Evolutionary conservation across 2,888 invertebrate species (phyloP).

Genomic region (Macaria notata): DNA sequence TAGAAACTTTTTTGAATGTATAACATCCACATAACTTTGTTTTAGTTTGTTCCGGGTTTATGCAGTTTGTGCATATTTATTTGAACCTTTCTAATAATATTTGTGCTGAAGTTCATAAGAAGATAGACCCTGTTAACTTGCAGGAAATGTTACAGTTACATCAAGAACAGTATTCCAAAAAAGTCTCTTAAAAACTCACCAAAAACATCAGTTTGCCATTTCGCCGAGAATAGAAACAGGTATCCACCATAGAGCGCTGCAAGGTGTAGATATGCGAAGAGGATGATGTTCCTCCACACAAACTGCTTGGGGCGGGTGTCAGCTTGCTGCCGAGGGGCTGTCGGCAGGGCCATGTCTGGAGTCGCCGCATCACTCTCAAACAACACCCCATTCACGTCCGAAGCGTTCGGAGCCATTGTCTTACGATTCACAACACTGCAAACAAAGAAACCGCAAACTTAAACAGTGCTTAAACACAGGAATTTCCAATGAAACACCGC

Average conservation of each 20-base stretch:
- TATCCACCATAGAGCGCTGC: slow-evolving; percentile 90
- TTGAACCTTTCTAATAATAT: too few species aligned
- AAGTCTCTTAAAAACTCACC: slow-evolving; percentile 78
- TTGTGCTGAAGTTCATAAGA: too few species aligned
- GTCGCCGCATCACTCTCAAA: slow-evolving; percentile 75
- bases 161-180: too few species aligned
- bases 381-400: slow-evolving; percentile 70
- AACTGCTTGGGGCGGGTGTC: slow-evolving; percentile 81
- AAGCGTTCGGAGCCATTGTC: slow-evolving; percentile 72
- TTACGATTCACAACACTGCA: slow-evolving; percentile 36
- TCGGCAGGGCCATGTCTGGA: slow-evolving; percentile 66
- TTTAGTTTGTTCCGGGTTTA: too few species aligned
- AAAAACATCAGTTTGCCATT: slow-evolving; percentile 86
- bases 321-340: slow-evolving; percentile 70
- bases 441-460: slow-evolving; percentile 27
- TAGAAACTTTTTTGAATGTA: too few species aligned
- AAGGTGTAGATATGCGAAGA: slow-evolving; percentile 88
- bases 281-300: slow-evolving; percentile 93
- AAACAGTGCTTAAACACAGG: not conserved
- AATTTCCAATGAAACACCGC: too few species aligned
- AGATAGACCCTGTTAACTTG: too few species aligned
- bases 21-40: too few species aligned
- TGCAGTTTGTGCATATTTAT: too few species aligned
- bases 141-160: too few species aligned
- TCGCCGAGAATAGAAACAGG: slow-evolving; percentile 87